Conservation (phyloP, 2,797 vertebrate genomes). For the Periparus ater region DNA sequence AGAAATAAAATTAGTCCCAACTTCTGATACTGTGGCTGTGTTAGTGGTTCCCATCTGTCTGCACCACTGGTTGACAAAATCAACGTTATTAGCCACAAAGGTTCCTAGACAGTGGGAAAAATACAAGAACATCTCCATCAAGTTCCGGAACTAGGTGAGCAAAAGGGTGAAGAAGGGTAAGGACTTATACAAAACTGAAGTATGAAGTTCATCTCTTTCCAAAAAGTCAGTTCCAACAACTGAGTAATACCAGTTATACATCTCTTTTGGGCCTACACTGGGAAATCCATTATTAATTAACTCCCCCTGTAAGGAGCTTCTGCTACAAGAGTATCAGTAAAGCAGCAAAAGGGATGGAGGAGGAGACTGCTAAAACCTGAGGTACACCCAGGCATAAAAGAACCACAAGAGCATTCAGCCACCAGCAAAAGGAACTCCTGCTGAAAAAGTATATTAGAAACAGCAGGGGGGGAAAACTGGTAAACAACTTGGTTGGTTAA, state of each 20-base stretch:
- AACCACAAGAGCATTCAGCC: neutral
- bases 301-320: neutral
- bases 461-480: neutral
- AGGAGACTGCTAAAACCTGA: neutral
- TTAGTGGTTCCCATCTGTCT: neutral
- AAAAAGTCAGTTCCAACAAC: neutral
- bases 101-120: neutral
- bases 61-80: neutral
- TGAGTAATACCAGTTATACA: neutral
- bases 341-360: neutral
- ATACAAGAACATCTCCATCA: neutral
- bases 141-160: neutral
- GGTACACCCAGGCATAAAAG: neutral
- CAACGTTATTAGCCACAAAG: rapidly evolving
- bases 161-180: neutral
- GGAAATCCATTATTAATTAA: neutral
- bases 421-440: neutral
- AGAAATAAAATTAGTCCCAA: neutral
- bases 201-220: neutral
- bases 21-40: neutral
- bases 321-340: neutral
- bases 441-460: neutral
- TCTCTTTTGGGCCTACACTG: neutral
- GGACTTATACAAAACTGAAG: neutral
- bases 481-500: neutral